A percentile compares a stretch with the other conserved stretches of the same genome.
Evolutionary conservation across 2,113 vertebrate species (phyloP).

Genomic region (Microtus montanus): DNA sequence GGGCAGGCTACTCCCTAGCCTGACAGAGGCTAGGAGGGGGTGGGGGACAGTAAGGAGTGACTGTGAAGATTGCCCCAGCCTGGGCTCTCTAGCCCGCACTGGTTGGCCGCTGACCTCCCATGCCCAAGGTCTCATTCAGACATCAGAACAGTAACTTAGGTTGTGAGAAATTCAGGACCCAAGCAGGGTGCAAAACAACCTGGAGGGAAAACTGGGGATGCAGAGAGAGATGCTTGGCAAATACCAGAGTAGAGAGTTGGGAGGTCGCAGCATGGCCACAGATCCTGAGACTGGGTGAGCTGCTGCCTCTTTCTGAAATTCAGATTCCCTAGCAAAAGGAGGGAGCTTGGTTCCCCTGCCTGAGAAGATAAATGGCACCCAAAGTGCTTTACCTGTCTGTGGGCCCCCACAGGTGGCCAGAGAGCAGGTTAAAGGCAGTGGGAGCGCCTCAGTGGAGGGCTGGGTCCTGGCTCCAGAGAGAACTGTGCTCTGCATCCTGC

Average conservation of each 20-base stretch:
- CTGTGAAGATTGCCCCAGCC: not conserved
- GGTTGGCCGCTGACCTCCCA: not conserved
- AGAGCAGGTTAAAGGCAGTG: not conserved
- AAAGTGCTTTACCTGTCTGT: not conserved
- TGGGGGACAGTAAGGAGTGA: not conserved
- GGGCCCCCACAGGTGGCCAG: not conserved
- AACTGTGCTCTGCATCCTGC: not conserved
- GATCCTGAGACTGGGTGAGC: not conserved
- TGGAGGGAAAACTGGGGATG: not conserved
- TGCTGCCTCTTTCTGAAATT: not conserved
- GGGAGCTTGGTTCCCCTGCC: not conserved
- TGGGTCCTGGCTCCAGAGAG: not conserved
- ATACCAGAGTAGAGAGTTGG: not conserved
- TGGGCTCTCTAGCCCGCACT: not conserved
- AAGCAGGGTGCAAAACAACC: not conserved
- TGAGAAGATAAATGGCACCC: not conserved
- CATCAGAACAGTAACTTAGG: not conserved
- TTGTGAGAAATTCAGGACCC: not conserved
- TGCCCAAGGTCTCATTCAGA: not conserved
- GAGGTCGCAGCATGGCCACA: not conserved
- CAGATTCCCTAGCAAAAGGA: not conserved
- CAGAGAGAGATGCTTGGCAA: not conserved
- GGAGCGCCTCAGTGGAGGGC: not conserved
- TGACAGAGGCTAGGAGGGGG: not conserved
- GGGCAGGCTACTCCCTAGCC: slow-evolving; percentile 45